These are phyloP conservation scores for Galeopterus variegatus DNA, from an alignment of 2,113 vertebrate species.

Conservation along the genomic window DNA sequence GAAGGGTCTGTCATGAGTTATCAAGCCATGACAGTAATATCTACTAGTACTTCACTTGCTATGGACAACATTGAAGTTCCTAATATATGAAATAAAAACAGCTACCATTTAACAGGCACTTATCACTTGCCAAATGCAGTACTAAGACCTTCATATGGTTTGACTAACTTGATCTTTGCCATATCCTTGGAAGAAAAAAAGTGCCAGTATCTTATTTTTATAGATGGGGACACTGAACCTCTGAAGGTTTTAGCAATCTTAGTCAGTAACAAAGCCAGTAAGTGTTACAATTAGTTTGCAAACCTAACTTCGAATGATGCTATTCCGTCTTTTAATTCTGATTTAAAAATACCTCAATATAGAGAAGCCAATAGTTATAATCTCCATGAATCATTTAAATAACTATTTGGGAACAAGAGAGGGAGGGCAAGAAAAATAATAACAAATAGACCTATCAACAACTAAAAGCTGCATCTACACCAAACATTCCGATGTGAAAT, in stretches of 20 bases:
- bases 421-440: background rate
- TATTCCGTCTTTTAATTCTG: background rate
- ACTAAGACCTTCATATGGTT: background rate
- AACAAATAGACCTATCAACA: background rate
- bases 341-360: background rate
- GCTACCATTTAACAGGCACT: background rate
- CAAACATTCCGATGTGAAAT: background rate
- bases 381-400: background rate
- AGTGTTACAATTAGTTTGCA: background rate
- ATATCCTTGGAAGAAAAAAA: background rate
- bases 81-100: conserved; percentile 64
- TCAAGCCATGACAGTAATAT: background rate
- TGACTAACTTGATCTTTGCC: background rate
- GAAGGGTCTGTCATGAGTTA: background rate
- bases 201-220: background rate
- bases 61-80: background rate
- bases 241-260: background rate
- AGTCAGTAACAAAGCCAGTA: background rate
- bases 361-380: background rate
- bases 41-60: background rate
- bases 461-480: background rate
- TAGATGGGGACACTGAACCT: background rate
- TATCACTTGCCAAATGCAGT: background rate
- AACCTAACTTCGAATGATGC: background rate
- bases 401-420: background rate